These are phyloP conservation scores for Brachionus plicatilis DNA, from an alignment of 1,140 invertebrate genomes.

Conservation along the genomic window DNA sequence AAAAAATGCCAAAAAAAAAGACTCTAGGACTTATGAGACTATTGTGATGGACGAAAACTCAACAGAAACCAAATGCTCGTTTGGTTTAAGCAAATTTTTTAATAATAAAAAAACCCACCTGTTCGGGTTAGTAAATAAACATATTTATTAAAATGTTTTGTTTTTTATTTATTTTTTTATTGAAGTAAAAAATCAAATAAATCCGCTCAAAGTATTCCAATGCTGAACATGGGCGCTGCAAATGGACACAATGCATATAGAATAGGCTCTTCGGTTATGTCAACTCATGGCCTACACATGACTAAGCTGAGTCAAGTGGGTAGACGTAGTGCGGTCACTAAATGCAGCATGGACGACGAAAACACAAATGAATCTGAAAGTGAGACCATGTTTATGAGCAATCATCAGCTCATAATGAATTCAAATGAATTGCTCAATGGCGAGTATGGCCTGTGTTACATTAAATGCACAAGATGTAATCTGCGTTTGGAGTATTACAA, in stretches of 20 bases:
- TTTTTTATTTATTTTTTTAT: background rate
- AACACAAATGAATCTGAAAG: constrained; percentile 37
- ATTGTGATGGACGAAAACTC: constrained; percentile 15
- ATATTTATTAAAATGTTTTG: background rate
- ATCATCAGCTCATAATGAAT: constrained; percentile 40
- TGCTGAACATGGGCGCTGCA: background rate
- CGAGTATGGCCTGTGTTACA: constrained; percentile 9
- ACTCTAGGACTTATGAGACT: background rate
- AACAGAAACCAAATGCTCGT: background rate
- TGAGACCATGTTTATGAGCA: constrained; percentile 42
- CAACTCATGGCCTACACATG: background rate
- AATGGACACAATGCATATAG: background rate
- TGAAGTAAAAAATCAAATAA: constrained; percentile 41
- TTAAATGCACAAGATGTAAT: constrained; percentile 57
- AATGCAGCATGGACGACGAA: constrained; percentile 45
- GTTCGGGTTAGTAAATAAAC: background rate
- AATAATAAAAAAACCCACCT: background rate
- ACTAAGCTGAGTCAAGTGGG: background rate
- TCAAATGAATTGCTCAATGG: constrained; percentile 43
- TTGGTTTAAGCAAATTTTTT: constrained; percentile 5
- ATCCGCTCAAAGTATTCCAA: constrained; percentile 41
- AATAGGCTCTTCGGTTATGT: background rate
- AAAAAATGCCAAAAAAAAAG: constrained; percentile 4
- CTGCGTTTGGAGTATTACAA: constrained; percentile 83
- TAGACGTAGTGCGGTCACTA: constrained; percentile 46